Percentiles rank a stretch among this genome's conserved stretches.
phyloP scores from a whole-genome alignment of 2,888 invertebrate genomes.

The Agriotes lineatus region DNA sequence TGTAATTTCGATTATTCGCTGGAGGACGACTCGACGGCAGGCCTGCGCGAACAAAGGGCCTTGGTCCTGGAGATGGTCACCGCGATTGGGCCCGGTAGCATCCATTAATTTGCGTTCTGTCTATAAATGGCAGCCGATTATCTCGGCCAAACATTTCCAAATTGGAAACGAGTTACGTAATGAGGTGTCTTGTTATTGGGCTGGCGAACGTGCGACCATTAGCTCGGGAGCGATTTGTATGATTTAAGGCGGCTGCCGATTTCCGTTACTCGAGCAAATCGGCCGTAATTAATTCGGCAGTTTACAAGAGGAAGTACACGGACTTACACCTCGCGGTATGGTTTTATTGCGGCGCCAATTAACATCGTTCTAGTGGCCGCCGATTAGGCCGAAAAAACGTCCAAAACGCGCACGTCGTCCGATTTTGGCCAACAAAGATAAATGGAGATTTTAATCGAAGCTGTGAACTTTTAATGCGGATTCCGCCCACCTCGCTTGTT shows the following conservation, averaged over 20 bases:
- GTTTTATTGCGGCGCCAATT: slow-evolving; percentile 11
- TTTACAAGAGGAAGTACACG: slow-evolving; percentile 15
- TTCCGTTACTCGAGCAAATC: slow-evolving; percentile 8
- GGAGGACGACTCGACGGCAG: no score
- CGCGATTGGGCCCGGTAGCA: slow-evolving; percentile 23
- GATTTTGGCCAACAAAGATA: not conserved
- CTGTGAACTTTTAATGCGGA: slow-evolving; percentile 15
- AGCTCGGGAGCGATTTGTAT: slow-evolving; percentile 2
- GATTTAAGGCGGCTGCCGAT: slow-evolving; percentile 15
- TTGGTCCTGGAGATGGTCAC: slow-evolving; percentile 16
- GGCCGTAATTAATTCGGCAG: slow-evolving; percentile 4
- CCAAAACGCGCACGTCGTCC: not conserved
- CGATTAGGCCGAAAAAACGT: not conserved
- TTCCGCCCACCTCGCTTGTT: slow-evolving; percentile 18
- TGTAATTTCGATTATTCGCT: no score
- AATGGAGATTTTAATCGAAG: slow-evolving; percentile 1
- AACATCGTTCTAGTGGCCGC: not conserved
- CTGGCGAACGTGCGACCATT: slow-evolving; percentile 17
- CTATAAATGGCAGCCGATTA: slow-evolving; percentile 31
- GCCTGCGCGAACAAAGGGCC: slow-evolving; percentile 2
- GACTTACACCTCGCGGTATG: not conserved
- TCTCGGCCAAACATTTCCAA: slow-evolving; percentile 27
- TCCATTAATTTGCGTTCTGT: slow-evolving; percentile 33
- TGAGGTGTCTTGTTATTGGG: slow-evolving; percentile 29
- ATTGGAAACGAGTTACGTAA: slow-evolving; percentile 33